A percentile compares a stretch with the other conserved stretches of the same genome.
Conservation (phyloP, 2,797 vertebrate species). For the Myotis findleyi region DNA sequence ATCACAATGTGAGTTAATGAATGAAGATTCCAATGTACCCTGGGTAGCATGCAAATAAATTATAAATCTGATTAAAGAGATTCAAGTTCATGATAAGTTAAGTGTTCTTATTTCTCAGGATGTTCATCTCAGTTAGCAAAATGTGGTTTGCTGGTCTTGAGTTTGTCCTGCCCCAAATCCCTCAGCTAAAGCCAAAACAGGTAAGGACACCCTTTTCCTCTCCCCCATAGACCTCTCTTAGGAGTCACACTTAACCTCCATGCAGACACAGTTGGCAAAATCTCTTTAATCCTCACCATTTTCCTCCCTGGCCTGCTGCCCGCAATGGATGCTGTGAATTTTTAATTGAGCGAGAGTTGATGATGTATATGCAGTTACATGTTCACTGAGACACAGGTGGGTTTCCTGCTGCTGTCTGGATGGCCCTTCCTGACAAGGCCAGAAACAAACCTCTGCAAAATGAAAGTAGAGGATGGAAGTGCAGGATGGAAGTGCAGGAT, state of each 20-base stretch:
- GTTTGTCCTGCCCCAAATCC: background rate
- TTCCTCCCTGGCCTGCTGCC: background rate
- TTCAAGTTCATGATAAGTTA: constrained; percentile 33
- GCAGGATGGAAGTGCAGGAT: too few relatives aligned
- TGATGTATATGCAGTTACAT: background rate
- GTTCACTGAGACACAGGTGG: background rate
- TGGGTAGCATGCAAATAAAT: background rate
- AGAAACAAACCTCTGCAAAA: background rate
- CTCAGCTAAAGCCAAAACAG: background rate
- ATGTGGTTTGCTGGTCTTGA: background rate
- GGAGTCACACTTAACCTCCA: background rate
- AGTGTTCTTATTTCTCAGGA: constrained; percentile 22
- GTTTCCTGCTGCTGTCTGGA: background rate
- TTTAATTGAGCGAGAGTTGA: constrained; percentile 36
- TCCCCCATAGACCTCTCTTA: background rate
- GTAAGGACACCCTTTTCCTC: background rate
- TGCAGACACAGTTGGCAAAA: background rate
- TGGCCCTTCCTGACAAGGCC: background rate
- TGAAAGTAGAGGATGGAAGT: background rate
- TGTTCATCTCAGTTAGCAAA: background rate
- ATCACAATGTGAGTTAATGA: constrained; percentile 32
- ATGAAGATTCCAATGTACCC: background rate
- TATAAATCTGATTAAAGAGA: constrained; percentile 49
- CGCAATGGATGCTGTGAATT: background rate
- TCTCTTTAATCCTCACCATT: background rate